Evolutionary conservation across 2,888 invertebrate species (phyloP).

Genomic region (Euplexia lucipara): DNA sequence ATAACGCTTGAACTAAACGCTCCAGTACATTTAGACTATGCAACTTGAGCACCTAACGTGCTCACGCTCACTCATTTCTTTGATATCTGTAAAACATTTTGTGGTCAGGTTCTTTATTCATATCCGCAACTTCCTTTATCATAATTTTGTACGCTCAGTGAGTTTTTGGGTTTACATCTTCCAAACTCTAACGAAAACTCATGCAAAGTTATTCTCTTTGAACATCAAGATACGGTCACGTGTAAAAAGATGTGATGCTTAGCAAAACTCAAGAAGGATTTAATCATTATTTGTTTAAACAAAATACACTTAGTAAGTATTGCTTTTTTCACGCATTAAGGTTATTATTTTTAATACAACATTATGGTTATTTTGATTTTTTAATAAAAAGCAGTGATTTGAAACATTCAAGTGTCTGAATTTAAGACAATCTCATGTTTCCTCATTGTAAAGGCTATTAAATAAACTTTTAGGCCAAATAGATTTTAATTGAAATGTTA

Average conservation of each 20-base stretch:
- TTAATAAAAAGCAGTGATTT: too few relatives aligned
- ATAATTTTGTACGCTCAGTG: slow-evolving; percentile 29
- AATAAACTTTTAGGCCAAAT: too few relatives aligned
- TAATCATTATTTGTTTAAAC: too few relatives aligned
- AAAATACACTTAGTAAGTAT: too few relatives aligned
- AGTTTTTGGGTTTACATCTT: slow-evolving; percentile 19
- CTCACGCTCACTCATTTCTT: slow-evolving; percentile 14
- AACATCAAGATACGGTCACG: slow-evolving; percentile 8
- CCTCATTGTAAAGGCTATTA: too few relatives aligned
- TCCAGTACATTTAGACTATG: slow-evolving; percentile 13
- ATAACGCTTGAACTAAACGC: slow-evolving; percentile 11
- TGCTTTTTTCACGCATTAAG: too few relatives aligned
- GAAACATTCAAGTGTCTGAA: too few relatives aligned
- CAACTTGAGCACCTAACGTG: slow-evolving; percentile 3
- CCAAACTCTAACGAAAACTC: slow-evolving; percentile 17
- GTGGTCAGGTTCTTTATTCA: slow-evolving; percentile 3
- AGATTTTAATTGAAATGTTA: too few relatives aligned
- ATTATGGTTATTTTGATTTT: too few relatives aligned
- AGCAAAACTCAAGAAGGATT: neutral
- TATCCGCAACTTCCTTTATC: slow-evolving; percentile 21
- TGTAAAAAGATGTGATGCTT: neutral
- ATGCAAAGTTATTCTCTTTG: slow-evolving; percentile 11
- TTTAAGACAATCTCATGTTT: too few relatives aligned
- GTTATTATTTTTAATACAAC: too few relatives aligned
- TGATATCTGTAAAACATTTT: slow-evolving; percentile 35